Evolutionary conservation across 2,113 vertebrate species (phyloP).

Genomic region (Corythornis cristatus): DNA sequence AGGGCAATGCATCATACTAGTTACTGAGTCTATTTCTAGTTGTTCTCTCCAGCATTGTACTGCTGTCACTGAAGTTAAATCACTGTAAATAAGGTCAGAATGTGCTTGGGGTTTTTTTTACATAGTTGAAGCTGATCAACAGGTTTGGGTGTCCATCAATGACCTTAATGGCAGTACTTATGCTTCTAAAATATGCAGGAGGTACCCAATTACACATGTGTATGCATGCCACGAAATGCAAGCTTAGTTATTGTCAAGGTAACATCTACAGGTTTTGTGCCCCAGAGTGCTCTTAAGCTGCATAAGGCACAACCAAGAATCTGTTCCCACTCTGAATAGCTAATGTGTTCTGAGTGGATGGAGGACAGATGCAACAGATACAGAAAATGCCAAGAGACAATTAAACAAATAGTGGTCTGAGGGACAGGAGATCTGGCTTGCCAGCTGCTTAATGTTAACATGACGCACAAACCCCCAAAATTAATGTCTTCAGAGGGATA

Average conservation of each 20-base stretch:
- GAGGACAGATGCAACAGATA: neutral
- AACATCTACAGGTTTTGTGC: neutral
- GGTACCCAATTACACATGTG: neutral
- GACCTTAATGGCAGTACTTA: neutral
- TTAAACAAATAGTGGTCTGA: neutral
- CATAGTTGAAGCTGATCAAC: neutral
- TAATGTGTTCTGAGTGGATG: neutral
- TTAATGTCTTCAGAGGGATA: neutral
- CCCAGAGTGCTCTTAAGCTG: neutral
- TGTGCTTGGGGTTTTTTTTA: neutral
- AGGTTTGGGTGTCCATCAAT: neutral
- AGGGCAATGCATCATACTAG: neutral
- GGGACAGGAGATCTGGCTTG: neutral
- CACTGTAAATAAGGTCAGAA: neutral
- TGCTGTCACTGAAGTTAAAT: neutral
- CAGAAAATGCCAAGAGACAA: neutral
- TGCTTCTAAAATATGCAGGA: neutral
- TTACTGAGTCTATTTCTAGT: neutral
- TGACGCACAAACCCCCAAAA: neutral
- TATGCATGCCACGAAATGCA: neutral
- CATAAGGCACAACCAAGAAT: neutral
- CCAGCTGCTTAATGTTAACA: neutral
- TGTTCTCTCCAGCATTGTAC: neutral
- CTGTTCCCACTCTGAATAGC: neutral
- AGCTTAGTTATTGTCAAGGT: neutral